Base-by-base conservation (phyloP, 2,888 invertebrate genomes). In the Meganola albula region DNA sequence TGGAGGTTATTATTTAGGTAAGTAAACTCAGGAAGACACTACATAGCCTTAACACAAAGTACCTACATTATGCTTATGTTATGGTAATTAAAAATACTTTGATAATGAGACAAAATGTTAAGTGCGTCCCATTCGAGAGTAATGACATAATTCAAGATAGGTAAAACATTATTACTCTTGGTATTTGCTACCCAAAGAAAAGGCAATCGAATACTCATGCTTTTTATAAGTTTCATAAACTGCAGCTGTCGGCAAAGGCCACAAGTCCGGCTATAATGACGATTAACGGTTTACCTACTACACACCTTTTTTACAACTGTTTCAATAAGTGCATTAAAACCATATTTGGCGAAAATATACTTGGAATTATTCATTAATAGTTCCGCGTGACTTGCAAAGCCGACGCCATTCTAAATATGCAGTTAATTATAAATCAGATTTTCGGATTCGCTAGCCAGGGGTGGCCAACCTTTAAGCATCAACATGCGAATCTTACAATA, bases 161-260 rank as follows among this genome's bases (percentile, higher is more conserved):
- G n/a, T n/a, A n/a, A n/a, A n/a, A n/a, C n/a, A n/a, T n/a, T n/a
- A n/a, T 39, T 27, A 41, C 36, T 42, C 46, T 53, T 66, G 65
- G 58, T 58, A 62, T 67, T 66, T 63, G 38, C 59, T 54, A 41
- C 38, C 40, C 55, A 46, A 50, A 35, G 52, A 47, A 53, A 54
- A 47, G 54, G 65, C 67, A 68, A 66, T 63, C 57, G 63, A 61
- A 62, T 52, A 45, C 44, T 34, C 43, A 45, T 12, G 31, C 34
- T 28, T 44, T 74, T 71, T 71, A 66, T 40, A 54, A 65, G 58
- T 74, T 73, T 69, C 63, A 59, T 66, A 67, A 56, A 53, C 41
- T 68, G 76, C 79, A 78, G 79, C 70, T 79, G 78, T 68, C 60
- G 36, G 41, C 60, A 78, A 79, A 78, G 64, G 77, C 63, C 74